Base-by-base conservation (phyloP, 2,113 vertebrate genomes). In the Neomonachus schauinslandi region DNA sequence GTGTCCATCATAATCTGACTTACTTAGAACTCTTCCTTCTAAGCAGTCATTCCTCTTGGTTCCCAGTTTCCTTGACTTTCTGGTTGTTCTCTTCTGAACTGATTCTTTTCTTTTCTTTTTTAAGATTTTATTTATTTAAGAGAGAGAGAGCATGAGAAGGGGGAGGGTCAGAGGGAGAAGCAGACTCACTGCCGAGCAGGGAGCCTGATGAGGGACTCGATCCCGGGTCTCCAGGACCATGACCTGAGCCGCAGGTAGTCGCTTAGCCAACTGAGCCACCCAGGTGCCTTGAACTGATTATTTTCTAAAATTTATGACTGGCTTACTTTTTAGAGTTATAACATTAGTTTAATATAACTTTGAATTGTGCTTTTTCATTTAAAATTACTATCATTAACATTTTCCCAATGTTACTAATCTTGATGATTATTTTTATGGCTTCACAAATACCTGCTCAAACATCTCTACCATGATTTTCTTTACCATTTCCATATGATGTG, bases 361-460 rank as follows among this genome's bases (percentile, higher is more conserved):
- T 74, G 33, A 83, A 49, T 88, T 92, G 28, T 53, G 5, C 15
- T 89, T 69, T 76, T 82, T 89, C 26, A 53, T 49, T 74, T 67
- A 89, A 96, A 96, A 28, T 63, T 39, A 85, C 55, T 36, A 31
- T 67, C 31, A 86, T 89, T 80, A 94, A 74, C 36, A 63, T 72
- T 95, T 94, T 94, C 71, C 26, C 26, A 87, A 16, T 76, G 51
- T 53, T 86, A 83, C 26, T 63, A 28, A 31, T 94, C 31, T 49
- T 72, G 33, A 51, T 89, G 65, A 61, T 94, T 92, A 89, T 95
- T 92, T 91, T 92, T 82, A 49, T 93, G 71, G 13, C 28, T 89
- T 88, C 53, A 63, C 16, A 79, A 57, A 59, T 87, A 69, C 28
- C 61, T 63, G 82, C 69, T 94, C 39, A 89, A 72, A 12, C 53